Conservation (phyloP, 2,797 vertebrate species). For the Lacerta viridis region DNA sequence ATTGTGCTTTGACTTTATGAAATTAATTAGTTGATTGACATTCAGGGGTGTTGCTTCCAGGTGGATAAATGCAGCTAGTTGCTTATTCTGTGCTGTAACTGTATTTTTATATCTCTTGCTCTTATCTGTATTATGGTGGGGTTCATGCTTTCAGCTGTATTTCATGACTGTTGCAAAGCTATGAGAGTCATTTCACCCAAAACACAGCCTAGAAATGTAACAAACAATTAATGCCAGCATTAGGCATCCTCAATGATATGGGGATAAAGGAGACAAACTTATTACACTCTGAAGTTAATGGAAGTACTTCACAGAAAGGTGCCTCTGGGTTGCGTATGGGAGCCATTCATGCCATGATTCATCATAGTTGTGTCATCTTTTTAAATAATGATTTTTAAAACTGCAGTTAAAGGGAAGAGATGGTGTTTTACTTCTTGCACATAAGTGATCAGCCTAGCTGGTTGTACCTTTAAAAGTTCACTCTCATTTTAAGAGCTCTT, state of each 20-base stretch:
- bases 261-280: not conserved
- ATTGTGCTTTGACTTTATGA: not conserved
- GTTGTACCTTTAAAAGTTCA: not conserved
- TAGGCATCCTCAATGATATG: not conserved
- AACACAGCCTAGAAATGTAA: not conserved
- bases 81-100: not conserved
- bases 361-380: not conserved
- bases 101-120: not conserved
- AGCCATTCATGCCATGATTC: too few relatives aligned
- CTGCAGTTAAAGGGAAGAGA: not conserved
- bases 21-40: not conserved
- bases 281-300: not conserved
- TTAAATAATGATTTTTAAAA: not conserved
- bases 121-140: not conserved
- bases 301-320: not conserved
- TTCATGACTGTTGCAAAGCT: not conserved
- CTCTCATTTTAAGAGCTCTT: not conserved
- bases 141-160: not conserved
- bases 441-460: not conserved
- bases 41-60: not conserved
- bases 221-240: not conserved
- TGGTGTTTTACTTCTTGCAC: not conserved
- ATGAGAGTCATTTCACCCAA: not conserved
- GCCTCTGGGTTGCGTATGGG: not conserved
- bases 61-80: not conserved